Percentiles rank a stretch among this genome's conserved stretches.
These are phyloP conservation scores for Vireo griseus DNA, from an alignment of 2,797 vertebrate genomes.

Conservation along the genomic window DNA sequence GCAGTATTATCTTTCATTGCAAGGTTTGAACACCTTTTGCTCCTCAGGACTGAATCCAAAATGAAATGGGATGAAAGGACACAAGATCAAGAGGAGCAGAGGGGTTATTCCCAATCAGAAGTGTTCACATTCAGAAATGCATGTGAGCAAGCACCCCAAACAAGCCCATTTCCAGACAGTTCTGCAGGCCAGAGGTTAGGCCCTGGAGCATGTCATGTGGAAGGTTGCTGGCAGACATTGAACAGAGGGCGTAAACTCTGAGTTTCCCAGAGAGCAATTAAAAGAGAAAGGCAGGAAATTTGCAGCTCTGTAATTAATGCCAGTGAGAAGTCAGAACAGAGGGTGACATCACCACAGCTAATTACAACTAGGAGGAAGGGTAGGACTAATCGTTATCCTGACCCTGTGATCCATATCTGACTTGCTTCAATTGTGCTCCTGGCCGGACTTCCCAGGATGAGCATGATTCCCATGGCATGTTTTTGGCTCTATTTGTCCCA, in stretches of 20 bases:
- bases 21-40: neutral
- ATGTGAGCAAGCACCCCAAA: neutral
- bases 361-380: conserved; percentile 39
- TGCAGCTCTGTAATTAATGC: conserved; percentile 45
- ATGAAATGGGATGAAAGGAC: neutral
- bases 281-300: conserved; percentile 43
- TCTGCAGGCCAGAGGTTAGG: neutral
- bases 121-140: neutral
- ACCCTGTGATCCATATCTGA: conserved; percentile 27
- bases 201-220: neutral
- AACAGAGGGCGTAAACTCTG: neutral
- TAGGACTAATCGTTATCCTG: conserved; percentile 29
- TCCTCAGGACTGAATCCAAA: neutral
- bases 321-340: conserved; percentile 22
- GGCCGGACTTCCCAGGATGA: neutral
- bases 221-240: neutral
- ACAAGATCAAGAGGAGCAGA: neutral
- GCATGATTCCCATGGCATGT: neutral
- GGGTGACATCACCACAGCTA: conserved; percentile 38
- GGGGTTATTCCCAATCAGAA: neutral
- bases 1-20: neutral
- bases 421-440: neutral
- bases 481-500: neutral
- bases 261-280: neutral
- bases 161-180: neutral